Conservation (phyloP, 2,888 invertebrate genomes). For the Tromatobia lineatoria region DNA sequence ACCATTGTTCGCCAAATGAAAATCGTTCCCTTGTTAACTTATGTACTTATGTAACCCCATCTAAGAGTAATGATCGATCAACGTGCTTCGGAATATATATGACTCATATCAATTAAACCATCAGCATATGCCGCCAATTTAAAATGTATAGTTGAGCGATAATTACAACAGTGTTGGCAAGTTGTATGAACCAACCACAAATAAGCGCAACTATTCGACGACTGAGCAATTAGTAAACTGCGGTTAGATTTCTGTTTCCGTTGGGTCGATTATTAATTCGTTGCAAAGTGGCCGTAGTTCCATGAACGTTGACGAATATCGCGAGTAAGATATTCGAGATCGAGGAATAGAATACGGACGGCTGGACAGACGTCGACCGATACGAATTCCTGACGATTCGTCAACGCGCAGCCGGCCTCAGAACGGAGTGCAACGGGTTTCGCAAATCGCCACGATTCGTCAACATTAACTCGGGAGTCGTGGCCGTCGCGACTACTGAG, state of each 20-base stretch:
- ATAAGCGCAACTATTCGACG: slow-evolving; percentile 34
- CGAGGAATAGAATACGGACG: background rate
- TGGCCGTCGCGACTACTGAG: slow-evolving; percentile 40
- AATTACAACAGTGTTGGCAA: slow-evolving; percentile 24
- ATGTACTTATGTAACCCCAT: background rate
- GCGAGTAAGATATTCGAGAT: slow-evolving; percentile 13
- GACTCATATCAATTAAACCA: background rate
- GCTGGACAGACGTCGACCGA: slow-evolving; percentile 34
- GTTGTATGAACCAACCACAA: slow-evolving; percentile 46
- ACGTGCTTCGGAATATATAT: background rate
- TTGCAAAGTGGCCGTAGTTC: slow-evolving; percentile 46
- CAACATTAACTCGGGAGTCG: slow-evolving; percentile 62
- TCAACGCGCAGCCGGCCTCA: slow-evolving; percentile 56
- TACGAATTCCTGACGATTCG: slow-evolving; percentile 64
- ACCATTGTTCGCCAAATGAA: background rate
- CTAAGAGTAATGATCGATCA: too few species aligned
- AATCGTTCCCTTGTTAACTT: background rate
- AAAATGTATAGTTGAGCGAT: background rate
- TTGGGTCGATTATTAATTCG: slow-evolving; percentile 61
- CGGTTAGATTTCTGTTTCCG: background rate
- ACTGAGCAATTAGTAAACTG: slow-evolving; percentile 52
- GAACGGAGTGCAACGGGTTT: slow-evolving; percentile 57
- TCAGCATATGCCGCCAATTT: background rate
- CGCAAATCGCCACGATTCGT: slow-evolving; percentile 68
- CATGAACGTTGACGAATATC: slow-evolving; percentile 56